Percentiles rank a stretch among this genome's conserved stretches.
Evolutionary conservation across 1,140 invertebrate genomes (phyloP).

Genomic region (Hermetia illucens): DNA sequence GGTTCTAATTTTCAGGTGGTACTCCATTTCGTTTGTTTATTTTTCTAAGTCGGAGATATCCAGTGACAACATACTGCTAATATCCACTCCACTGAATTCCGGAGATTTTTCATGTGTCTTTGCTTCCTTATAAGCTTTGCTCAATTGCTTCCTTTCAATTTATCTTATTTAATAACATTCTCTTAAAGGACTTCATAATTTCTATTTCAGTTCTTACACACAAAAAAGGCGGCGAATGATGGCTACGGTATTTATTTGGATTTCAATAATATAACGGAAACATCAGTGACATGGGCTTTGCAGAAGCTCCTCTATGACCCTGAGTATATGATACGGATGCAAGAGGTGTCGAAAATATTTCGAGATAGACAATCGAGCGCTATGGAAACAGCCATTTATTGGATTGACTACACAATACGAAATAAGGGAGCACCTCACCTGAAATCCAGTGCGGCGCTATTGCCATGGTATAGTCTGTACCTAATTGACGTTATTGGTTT

Average conservation of each 20-base stretch:
- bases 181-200: too few species aligned
- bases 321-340: slow-evolving; percentile 26
- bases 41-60: too few species aligned
- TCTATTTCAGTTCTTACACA: slow-evolving; percentile 30
- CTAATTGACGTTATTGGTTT: slow-evolving; percentile 4
- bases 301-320: slow-evolving; percentile 12
- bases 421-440: slow-evolving; percentile 34
- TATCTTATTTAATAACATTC: too few species aligned
- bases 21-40: too few species aligned
- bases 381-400: slow-evolving; percentile 40
- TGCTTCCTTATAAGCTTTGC: too few species aligned
- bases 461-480: slow-evolving; percentile 11
- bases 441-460: slow-evolving; percentile 15
- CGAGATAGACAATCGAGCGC: slow-evolving; percentile 38
- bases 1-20: too few species aligned
- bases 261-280: slow-evolving; percentile 15
- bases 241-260: slow-evolving; percentile 17
- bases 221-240: slow-evolving; percentile 19
- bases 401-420: slow-evolving; percentile 44
- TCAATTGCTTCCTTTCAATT: too few species aligned
- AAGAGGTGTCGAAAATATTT: slow-evolving; percentile 32
- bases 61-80: too few species aligned
- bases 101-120: too few species aligned
- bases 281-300: slow-evolving; percentile 19
- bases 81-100: too few species aligned